A percentile compares a stretch with the other conserved stretches of the same genome.
phyloP scores from a whole-genome alignment of 1,140 invertebrate genomes.

The Bombus waltoni region DNA sequence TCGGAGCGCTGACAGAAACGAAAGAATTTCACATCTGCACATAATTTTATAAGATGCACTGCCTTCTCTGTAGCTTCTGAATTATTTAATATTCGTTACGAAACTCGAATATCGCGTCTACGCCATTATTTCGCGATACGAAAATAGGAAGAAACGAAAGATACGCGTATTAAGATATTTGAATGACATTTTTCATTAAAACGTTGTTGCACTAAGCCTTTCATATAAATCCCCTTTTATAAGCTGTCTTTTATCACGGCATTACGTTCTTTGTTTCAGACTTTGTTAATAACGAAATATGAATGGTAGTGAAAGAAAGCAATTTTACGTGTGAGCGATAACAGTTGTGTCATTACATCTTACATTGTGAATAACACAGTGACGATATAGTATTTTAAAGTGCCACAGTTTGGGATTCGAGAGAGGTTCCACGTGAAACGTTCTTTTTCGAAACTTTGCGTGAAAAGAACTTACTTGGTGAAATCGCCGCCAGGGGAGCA shows the following conservation, averaged over 20 bases:
- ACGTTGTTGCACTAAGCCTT: neutral
- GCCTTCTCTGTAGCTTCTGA: too few relatives aligned
- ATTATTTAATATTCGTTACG: neutral
- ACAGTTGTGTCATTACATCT: neutral
- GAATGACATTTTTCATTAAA: neutral
- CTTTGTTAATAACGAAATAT: neutral
- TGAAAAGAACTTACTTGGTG: neutral
- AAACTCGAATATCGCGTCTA: neutral
- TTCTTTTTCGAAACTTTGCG: neutral
- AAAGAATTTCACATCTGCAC: neutral
- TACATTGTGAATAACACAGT: neutral
- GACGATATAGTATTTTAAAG: neutral
- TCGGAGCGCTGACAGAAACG: neutral
- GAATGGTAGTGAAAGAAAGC: neutral
- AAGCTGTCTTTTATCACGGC: neutral
- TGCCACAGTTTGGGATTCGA: neutral
- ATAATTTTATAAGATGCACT: too few relatives aligned
- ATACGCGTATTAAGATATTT: neutral
- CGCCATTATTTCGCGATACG: neutral
- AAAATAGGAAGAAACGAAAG: neutral
- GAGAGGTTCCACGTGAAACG: too few relatives aligned
- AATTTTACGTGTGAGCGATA: neutral
- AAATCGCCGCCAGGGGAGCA: slow-evolving; percentile 1
- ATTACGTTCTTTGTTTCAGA: neutral
- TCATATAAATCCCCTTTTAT: neutral